Base-by-base conservation (phyloP, 2,113 vertebrate genomes). In the Penelope pileata region DNA sequence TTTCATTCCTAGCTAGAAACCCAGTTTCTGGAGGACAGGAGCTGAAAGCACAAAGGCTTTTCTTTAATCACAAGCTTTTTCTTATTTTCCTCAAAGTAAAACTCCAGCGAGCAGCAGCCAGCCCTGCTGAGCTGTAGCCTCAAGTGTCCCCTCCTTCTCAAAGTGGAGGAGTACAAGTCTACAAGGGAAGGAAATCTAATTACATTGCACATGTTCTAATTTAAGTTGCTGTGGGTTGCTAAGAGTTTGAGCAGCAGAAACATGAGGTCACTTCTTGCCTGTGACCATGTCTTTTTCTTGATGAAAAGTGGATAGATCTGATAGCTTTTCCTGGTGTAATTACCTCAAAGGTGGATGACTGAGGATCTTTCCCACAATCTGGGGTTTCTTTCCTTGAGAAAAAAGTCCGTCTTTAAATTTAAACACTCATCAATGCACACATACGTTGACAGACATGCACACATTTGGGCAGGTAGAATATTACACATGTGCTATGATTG, bases 101-200 rank as follows among this genome's bases (percentile, higher is more conserved):
- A 69, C 50, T 67, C 74, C 7, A 13, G 59, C 60, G 50, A 96
- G 69, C 66, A 96, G 90, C 91, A 89, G 42, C 72, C 15, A 94
- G 74, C 58, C 42, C n/a, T 77, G 76, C 93, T 91, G 77, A 86
- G 94, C 83, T 91, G 59, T 81, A 76, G n/a, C 90, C 24, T 68
- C 69, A 97, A 95, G 82, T 72, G 69, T 93, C 77, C 87, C 38
- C 94, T 94, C 70, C n/a, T 85, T 96, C 95, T 91, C 88, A 94
- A 58, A 70, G 72, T 83, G 80, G 87, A 94, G 86, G 92, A 88
- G 34, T 84, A 63, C 4, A 58, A 80, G 51, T 73, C 95, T 60
- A 27, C 45, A 81, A 92, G 70, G 74, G 81, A 95, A 92, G 76
- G 64, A 88, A 94, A 95, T 93, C 81, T 96, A 94, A 97, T 96